Base-by-base conservation (phyloP, 2,797 vertebrate genomes). In the Ctenosaura bakeri region DNA sequence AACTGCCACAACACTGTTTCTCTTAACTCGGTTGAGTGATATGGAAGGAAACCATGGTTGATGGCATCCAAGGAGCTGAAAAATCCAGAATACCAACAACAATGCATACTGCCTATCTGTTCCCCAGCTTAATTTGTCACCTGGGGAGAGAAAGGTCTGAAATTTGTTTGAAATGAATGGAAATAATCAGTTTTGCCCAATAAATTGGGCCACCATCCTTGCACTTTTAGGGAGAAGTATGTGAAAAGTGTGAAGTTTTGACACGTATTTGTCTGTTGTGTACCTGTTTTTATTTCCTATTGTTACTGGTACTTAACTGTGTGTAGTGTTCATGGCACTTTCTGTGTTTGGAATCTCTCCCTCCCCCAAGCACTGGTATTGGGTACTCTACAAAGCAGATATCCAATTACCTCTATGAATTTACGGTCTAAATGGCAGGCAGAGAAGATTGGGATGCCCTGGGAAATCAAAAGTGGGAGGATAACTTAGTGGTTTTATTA, bases 391-490 rank as follows among this genome's bases (percentile, higher is more conserved):
- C 20, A 26, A 71, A 2, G 18, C 12, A 14, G 74, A 16, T 29
- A 50, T 83, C 86, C 2, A 12, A 26, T 18, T 85, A 79, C 50
- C 9, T 56, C 24, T 38, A 24, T 42, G 76, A 69, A 59, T 82
- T 91, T 89, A 42, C 20, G 14, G 82, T 86, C 22, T 73, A 85
- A 87, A 90, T 52, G 50, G 6, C 73, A 71, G 13, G 32, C 1
- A 16, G 10, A 73, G 54, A 90, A 85, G 32, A 73, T 83, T 24
- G 84, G 80, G 38, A 13, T 32, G 16, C 12, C 83, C 82, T 56
- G 78, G 88, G 84, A 35, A 81, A 88, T 87, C 81, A 50, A 54
- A 92, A 94, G 12, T 71, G 64, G 52, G 89, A 22, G n/a, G 90
- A 88, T 24, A 91, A 50, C 56, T 86, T 87, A 14, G 59, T 13